These are phyloP conservation scores for Mirounga angustirostris DNA, from an alignment of 2,113 vertebrate species.

Conservation along the genomic window DNA sequence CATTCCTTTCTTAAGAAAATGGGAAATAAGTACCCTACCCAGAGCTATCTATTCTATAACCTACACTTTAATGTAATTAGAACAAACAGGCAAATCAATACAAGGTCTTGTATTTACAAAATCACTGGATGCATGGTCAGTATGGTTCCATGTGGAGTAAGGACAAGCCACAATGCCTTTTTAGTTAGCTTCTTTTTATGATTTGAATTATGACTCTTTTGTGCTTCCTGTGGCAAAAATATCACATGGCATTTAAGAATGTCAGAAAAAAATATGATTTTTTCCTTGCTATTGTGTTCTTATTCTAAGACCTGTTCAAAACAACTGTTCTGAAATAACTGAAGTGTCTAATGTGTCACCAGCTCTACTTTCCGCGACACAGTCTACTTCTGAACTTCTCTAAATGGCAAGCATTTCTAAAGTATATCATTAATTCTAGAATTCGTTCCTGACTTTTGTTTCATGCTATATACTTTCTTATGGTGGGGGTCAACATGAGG, in stretches of 20 bases:
- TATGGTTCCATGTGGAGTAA: not conserved
- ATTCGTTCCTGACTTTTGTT: slow-evolving; percentile 19
- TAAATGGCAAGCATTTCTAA: not conserved
- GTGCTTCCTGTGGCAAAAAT: slow-evolving; percentile 65
- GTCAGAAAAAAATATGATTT: slow-evolving; percentile 76
- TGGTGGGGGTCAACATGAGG: not conserved
- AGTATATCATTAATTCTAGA: not conserved
- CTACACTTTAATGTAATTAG: slow-evolving; percentile 81
- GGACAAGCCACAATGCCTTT: slow-evolving; percentile 49
- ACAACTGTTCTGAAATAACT: not conserved
- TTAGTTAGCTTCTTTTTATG: slow-evolving; percentile 45
- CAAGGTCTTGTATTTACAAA: slow-evolving; percentile 78
- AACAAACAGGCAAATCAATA: slow-evolving; percentile 79
- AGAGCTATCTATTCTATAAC: slow-evolving; percentile 63
- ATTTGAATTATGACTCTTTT: slow-evolving; percentile 73
- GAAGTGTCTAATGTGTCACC: not conserved
- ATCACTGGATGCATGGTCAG: slow-evolving; percentile 58
- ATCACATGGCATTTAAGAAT: slow-evolving; percentile 79
- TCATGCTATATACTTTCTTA: slow-evolving; percentile 40
- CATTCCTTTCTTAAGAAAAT: slow-evolving; percentile 47
- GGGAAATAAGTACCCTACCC: slow-evolving; percentile 55
- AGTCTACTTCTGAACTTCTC: not conserved
- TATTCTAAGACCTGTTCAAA: slow-evolving; percentile 36
- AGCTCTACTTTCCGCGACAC: not conserved
- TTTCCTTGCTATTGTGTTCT: not conserved